phyloP scores from a whole-genome alignment of 1,140 invertebrate species.

The Lepidostoma basale region DNA sequence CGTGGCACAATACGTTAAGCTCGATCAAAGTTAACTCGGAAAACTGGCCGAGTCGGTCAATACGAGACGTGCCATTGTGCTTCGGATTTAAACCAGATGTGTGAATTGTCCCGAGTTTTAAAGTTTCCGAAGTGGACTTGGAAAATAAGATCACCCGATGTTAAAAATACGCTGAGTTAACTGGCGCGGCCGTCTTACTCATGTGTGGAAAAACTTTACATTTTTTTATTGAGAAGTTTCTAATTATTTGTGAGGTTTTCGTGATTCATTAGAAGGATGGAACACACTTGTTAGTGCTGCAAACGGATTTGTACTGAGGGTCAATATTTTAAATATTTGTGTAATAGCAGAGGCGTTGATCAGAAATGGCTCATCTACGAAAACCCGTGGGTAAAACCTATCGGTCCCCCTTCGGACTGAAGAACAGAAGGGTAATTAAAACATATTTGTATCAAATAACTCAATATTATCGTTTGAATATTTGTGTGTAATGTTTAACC shows the following conservation, averaged over 20 bases:
- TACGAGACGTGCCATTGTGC: not conserved
- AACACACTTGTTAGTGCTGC: not conserved
- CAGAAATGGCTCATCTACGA: conserved; percentile 36
- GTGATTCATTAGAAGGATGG: not conserved
- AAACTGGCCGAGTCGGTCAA: conserved; percentile 3
- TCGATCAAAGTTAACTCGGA: not conserved
- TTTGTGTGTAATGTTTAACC: not conserved
- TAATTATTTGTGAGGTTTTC: not conserved
- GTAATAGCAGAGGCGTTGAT: not conserved
- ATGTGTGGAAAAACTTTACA: conserved; percentile 3
- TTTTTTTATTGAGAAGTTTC: not conserved
- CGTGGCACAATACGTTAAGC: not conserved
- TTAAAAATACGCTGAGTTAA: conserved; percentile 20
- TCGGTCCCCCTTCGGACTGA: conserved; percentile 35
- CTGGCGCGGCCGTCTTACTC: not conserved
- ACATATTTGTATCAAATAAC: not conserved
- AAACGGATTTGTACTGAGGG: not conserved
- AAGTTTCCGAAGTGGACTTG: conserved; percentile 8
- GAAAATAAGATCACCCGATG: conserved; percentile 20
- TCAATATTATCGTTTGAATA: not conserved
- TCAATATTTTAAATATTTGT: not conserved
- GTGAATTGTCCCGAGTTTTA: not conserved
- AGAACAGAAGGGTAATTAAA: conserved; percentile 38
- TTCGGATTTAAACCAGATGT: not conserved
- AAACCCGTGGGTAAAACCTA: conserved; percentile 30